Evolutionary conservation across 2,888 invertebrate genomes (phyloP).

Genomic region (Selenia dentaria): DNA sequence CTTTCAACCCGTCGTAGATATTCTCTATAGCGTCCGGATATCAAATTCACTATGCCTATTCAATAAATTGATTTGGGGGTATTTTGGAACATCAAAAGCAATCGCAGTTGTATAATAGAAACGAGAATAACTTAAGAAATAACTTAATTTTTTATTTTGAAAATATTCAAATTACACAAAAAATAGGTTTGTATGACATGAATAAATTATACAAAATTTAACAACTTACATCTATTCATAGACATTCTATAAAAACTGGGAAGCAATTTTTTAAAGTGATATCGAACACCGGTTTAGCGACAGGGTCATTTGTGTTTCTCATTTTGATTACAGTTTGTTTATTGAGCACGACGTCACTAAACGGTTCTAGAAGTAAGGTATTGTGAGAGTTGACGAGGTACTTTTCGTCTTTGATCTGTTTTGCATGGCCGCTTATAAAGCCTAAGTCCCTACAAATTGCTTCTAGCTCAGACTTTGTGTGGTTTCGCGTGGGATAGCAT

Average conservation of each 20-base stretch:
- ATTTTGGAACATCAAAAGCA: no score
- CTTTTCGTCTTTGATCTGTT: slow-evolving; percentile 50
- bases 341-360: slow-evolving; percentile 66
- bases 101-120: no score
- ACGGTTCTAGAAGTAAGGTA: slow-evolving; percentile 57
- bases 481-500: slow-evolving; percentile 84
- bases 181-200: no score
- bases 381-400: slow-evolving; percentile 50
- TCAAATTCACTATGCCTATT: no score
- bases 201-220: no score
- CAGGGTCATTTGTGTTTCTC: slow-evolving; percentile 62
- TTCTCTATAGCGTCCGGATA: no score
- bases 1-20: no score
- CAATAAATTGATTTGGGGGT: no score
- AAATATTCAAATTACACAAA: no score
- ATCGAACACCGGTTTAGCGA: slow-evolving; percentile 61
- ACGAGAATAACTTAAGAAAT: no score
- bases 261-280: slow-evolving; percentile 57
- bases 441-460: slow-evolving; percentile 86
- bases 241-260: slow-evolving; percentile 78
- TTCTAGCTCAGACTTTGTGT: slow-evolving; percentile 81
- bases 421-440: slow-evolving; percentile 82
- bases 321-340: slow-evolving; percentile 65
- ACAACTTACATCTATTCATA: slow-evolving; percentile 36
- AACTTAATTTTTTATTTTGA: no score